Evolutionary conservation across 1,140 invertebrate genomes (phyloP), one percentile per base, ranked within the genome.

Genomic region (Atta cephalotes): DNA sequence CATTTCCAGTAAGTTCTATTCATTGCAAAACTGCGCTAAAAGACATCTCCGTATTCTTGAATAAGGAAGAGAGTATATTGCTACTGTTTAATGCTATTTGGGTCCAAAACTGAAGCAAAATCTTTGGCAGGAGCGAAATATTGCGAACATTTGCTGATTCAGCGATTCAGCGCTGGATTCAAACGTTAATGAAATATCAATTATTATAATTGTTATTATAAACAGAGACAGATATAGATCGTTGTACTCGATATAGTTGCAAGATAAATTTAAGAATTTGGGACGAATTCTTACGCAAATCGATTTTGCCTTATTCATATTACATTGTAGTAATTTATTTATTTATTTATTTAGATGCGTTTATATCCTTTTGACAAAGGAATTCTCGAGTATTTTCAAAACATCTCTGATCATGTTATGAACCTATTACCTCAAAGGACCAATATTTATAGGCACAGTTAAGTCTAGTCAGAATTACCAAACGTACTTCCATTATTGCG

Each of bases 401-500:
- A 14, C 58, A 74, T 74, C 25, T 60, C 51, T 5, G 39, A 79
- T 49, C 35, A 25, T 53, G 68, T 82, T 74, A 58, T 35, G 49
- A 80, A 81, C 58, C 31, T 79, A 35, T 89, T 88, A 86, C 65
- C 51, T 88, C 72, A 70, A 92, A 91, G 91, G 92, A 92, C 92
- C 92, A 93, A 92, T 90, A 63, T 89, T 62, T 56, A 81, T 70
- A 62, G 39, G 4, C 16, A 84, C 74, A 91, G 86, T 93, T 90
- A 90, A 90, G 82, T 87, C 88, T 92, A 93, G 92, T 92, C 91
- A 87, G 78, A 66, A 51, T 53, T 86, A 82, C 86, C 88, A 77
- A 78, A 77, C n/a, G 66, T 70, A 70, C 82, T 71, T 85, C 80
- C 77, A 81, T 49, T 62, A 21, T 85, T 31, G 45, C 12, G 51